Evolutionary conservation across 2,888 invertebrate species (phyloP), one percentile per base, ranked within the genome.

Genomic region (Crioceris asparagi): DNA sequence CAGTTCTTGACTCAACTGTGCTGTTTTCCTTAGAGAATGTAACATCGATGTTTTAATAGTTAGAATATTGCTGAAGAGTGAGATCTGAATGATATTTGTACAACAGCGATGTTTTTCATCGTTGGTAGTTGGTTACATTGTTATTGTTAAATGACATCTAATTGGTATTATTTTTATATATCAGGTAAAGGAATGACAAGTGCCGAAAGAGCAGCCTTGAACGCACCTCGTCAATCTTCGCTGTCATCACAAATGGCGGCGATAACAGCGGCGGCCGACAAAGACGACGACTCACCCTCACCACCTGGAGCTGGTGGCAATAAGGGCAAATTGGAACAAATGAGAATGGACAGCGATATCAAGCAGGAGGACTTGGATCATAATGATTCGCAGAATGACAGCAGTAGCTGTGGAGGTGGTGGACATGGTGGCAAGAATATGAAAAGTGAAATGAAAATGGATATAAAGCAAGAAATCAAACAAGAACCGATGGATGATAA

Each of bases 161-260:
- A n/a, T n/a, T n/a, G n/a, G n/a, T n/a, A n/a, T n/a, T n/a, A n/a
- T n/a, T n/a, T n/a, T n/a, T 11, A 25, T 11, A 15, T 41, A 39
- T 29, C 39, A 56, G 59, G 59, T 33, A 66, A 68, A 56, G 67
- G 71, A 41, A 69, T 72, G 73, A 67, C 67, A 33, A 65, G 67
- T 46, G 66, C 70, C 36, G 70, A 72, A 45, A 58, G 72, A 38
- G 69, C 70, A 0, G 70, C 70, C 0, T 53, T 67, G 7, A 67
- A 66, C 38, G 65, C 69, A 1, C 65, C 69, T 1, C 62, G 68
- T 2, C 62, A 69, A 46, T 70, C 73, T 12, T 65, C 61, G 29
- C 70, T 77, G 57, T 78, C 81, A 14, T 78, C 80, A 7, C 79
- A 80, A 59, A 77, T 79, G 74, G 79, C 81, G 10, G 80, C 81